Base-by-base conservation (phyloP, 2,113 vertebrate species). In the Nothocercus nigrocapillus region DNA sequence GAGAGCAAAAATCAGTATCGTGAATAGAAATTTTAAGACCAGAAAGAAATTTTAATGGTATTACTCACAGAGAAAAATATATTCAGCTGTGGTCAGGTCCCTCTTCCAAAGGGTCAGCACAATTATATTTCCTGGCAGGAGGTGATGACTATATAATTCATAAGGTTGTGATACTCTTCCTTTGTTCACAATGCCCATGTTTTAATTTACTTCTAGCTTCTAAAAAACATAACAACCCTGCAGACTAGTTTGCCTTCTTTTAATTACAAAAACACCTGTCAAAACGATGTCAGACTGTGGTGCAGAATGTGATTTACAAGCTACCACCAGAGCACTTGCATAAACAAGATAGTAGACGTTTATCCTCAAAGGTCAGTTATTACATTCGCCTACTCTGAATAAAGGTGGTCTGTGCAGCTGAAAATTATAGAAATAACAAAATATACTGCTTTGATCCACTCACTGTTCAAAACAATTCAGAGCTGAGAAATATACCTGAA, bases 321-420 rank as follows among this genome's bases (percentile, higher is more conserved):
- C 54, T 90, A 66, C 58, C 40, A 58, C 54, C 62, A 92, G 53
- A 90, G 27, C 10, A 61, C 3, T 66, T 58, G 34, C 77, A 58
- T 92, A 96, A 97, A 97, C 40, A 93, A 94, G 85, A 87, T 81
- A 85, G 67, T 44, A 88, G 51, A 5, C 40, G 70, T 91, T 92
- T 91, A 72, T 93, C 30, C 44, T 79, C 42, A 85, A 40, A 82
- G 45, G 82, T 85, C 11, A 92, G 82, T 95, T 94, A 88, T 64
- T 83, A 56, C 13, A 95, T 90, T 95, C 53, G 77, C 47, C 54
- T 85, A 69, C 79, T 97, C 59, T 81, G 63, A 95, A 82, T 73
- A 74, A 69, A 42, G 61, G 34, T 75, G 92, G 85, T 90, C 88
- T 95, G 89, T 92, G 84, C 59, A 63, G 81, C 85, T 64, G 47